These are phyloP conservation scores for Acanthoscelides obtectus DNA, from an alignment of 2,888 invertebrate species.

Conservation along the genomic window DNA sequence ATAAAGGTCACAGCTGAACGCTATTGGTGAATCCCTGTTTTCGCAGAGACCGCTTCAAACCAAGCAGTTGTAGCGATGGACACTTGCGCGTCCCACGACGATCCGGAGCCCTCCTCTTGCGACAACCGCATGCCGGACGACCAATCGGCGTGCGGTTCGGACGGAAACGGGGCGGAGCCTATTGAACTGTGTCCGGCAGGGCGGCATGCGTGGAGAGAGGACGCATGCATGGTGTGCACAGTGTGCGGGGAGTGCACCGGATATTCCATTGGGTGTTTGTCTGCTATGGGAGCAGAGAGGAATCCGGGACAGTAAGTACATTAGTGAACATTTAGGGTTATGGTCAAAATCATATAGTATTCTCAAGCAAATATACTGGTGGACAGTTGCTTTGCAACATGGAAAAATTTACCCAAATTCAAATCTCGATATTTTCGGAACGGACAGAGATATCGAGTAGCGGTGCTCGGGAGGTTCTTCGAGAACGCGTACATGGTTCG, in stretches of 20 bases:
- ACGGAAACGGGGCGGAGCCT: too few species aligned
- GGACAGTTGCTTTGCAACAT: too few species aligned
- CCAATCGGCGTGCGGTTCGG: too few species aligned
- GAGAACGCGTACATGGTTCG: too few species aligned
- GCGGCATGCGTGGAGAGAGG: conserved; percentile 74
- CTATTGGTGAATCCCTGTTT: conserved; percentile 1
- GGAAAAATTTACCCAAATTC: too few species aligned
- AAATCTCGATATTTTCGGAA: too few species aligned
- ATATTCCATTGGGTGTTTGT: conserved; percentile 77
- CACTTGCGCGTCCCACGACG: conserved; percentile 50
- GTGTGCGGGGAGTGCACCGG: conserved; percentile 92
- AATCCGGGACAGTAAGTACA: conserved; percentile 78
- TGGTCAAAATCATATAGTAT: not conserved
- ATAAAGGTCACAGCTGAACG: not conserved
- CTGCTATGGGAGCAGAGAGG: conserved; percentile 68
- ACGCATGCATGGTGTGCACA: conserved; percentile 84
- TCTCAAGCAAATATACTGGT: not conserved
- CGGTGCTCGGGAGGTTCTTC: too few species aligned
- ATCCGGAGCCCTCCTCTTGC: conserved; percentile 42
- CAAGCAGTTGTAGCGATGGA: conserved; percentile 51
- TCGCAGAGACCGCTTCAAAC: conserved; percentile 26
- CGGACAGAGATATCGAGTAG: too few species aligned
- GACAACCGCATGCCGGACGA: too few species aligned
- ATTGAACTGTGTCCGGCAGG: conserved; percentile 56
- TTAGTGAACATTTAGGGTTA: not conserved